These are phyloP conservation scores for Pristionchus fissidentatus DNA, from an alignment of 2,888 invertebrate genomes.

Conservation along the genomic window DNA sequence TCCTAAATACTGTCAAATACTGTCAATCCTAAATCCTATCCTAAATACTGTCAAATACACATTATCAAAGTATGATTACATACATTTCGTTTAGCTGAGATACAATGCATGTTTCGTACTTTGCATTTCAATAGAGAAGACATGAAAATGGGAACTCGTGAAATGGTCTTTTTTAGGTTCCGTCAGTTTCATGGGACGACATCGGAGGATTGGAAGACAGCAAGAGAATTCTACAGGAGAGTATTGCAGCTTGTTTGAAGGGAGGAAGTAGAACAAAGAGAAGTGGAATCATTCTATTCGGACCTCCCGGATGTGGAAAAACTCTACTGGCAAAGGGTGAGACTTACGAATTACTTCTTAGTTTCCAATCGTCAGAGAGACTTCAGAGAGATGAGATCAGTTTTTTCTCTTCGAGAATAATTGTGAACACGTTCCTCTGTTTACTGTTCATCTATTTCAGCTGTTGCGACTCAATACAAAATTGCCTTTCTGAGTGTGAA, in stretches of 20 bases:
- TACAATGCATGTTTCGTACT: background rate
- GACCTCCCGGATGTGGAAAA: slow-evolving; percentile 79
- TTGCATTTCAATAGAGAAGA: background rate
- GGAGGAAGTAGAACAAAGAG: slow-evolving; percentile 50
- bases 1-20: background rate
- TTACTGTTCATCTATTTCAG: slow-evolving; percentile 78
- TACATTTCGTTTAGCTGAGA: background rate
- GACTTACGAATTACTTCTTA: background rate
- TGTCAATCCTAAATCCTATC: background rate
- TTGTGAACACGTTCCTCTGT: background rate
- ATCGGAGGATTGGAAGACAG: slow-evolving; percentile 91
- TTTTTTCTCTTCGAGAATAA: background rate
- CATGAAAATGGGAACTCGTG: background rate
- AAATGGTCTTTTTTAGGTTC: too few relatives aligned
- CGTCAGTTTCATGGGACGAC: slow-evolving; percentile 79
- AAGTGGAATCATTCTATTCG: slow-evolving; percentile 78
- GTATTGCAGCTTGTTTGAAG: slow-evolving; percentile 79
- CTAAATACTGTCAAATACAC: background rate
- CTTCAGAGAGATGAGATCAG: background rate
- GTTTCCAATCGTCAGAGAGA: slow-evolving; percentile 18
- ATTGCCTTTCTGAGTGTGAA: slow-evolving; percentile 92
- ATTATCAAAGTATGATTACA: too few relatives aligned
- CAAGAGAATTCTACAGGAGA: slow-evolving; percentile 91
- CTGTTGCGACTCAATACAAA: slow-evolving; percentile 95
- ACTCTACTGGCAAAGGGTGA: slow-evolving; percentile 78